Evolutionary conservation across 2,113 vertebrate genomes (phyloP).

Genomic region (Limanda limanda): DNA sequence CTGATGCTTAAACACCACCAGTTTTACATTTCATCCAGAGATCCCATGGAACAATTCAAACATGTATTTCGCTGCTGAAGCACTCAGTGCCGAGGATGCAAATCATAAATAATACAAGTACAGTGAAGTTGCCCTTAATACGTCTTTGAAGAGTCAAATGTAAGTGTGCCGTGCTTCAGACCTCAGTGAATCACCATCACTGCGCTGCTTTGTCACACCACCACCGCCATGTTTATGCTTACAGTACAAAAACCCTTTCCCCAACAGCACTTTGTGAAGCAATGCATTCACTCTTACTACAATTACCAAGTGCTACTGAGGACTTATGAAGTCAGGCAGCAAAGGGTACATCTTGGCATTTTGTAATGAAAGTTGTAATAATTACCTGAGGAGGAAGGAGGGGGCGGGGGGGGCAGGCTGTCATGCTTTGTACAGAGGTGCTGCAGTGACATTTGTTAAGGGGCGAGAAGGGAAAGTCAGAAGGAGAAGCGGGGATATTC

Average conservation of each 20-base stretch:
- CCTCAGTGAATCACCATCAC: constrained; percentile 37
- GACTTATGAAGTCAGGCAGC: constrained; percentile 28
- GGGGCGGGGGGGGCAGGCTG: background rate
- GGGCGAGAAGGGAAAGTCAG: background rate
- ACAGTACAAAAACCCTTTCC: constrained; percentile 3
- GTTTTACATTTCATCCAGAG: background rate
- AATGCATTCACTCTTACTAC: constrained; percentile 15
- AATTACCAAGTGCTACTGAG: constrained; percentile 15
- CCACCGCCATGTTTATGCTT: background rate
- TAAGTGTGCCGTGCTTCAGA: constrained; percentile 8
- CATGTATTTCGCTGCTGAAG: constrained; percentile 23
- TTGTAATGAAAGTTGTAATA: constrained; percentile 2
- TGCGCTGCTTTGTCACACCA: constrained; percentile 27
- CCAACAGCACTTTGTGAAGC: constrained; percentile 16
- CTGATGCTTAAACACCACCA: background rate
- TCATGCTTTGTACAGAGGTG: constrained; percentile 5
- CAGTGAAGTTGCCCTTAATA: constrained; percentile 42
- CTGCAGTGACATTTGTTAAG: constrained; percentile 32
- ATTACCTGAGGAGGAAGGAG: background rate
- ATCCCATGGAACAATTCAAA: constrained; percentile 9
- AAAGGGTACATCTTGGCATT: constrained; percentile 58
- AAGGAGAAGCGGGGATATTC: background rate
- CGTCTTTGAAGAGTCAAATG: constrained; percentile 6
- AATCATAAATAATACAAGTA: constrained; percentile 49
- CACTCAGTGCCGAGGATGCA: constrained; percentile 6